Conservation (phyloP, 2,113 vertebrate genomes). For the Cololabis saira region DNA sequence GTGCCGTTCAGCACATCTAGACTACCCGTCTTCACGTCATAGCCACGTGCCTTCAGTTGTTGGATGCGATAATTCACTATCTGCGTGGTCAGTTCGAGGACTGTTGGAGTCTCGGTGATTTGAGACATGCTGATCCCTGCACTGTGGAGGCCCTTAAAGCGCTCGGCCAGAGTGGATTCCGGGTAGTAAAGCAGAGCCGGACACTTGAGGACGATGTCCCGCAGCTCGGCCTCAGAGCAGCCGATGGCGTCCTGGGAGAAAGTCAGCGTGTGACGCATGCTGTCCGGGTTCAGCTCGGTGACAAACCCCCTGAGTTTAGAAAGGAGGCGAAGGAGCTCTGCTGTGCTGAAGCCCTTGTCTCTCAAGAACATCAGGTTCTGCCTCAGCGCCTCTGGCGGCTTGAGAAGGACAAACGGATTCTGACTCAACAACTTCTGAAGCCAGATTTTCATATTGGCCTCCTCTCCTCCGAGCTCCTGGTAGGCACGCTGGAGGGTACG, state of each 20-base stretch:
- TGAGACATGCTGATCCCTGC: conserved; percentile 87
- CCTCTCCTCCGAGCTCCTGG: conserved; percentile 85
- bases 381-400: conserved; percentile 75
- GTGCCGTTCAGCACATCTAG: conserved; percentile 87
- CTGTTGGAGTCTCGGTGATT: conserved; percentile 83
- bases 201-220: conserved; percentile 84
- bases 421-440: conserved; percentile 93
- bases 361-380: conserved; percentile 87
- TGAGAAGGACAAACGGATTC: conserved; percentile 91
- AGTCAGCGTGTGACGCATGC: conserved; percentile 82
- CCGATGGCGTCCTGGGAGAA: conserved; percentile 84
- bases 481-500: conserved; percentile 84
- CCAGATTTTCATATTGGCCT: conserved; percentile 89
- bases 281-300: conserved; percentile 84
- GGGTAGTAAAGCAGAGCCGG: conserved; percentile 90
- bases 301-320: conserved; percentile 92
- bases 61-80: conserved; percentile 89
- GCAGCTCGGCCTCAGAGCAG: conserved; percentile 85
- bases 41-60: conserved; percentile 83
- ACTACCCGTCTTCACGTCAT: conserved; percentile 80
- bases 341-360: conserved; percentile 81
- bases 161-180: conserved; percentile 83
- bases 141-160: conserved; percentile 81
- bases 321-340: conserved; percentile 87
- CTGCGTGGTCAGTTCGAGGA: conserved; percentile 90